Conservation (phyloP, 2,113 vertebrate species). For the Myotis davidii region DNA sequence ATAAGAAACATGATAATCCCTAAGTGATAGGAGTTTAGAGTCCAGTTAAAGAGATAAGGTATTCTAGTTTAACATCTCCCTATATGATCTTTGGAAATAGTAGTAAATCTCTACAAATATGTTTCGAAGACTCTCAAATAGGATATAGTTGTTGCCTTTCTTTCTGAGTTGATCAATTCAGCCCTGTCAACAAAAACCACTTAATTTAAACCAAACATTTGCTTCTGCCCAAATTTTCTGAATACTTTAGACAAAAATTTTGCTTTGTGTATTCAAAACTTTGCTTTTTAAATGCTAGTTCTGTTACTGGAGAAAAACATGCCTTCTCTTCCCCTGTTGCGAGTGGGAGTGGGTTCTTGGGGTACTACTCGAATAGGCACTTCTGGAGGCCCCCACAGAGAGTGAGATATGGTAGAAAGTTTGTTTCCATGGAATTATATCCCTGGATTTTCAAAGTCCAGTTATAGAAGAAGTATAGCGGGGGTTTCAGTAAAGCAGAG, state of each 20-base stretch:
- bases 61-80: not conserved
- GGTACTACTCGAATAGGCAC: not conserved
- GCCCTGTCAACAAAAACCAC: not conserved
- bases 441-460: not conserved
- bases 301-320: not conserved
- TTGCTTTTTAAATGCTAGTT: not conserved
- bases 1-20: not conserved
- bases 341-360: not conserved
- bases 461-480: not conserved
- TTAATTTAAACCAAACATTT: constrained; percentile 16
- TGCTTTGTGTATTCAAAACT: not conserved
- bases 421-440: not conserved
- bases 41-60: constrained; percentile 2
- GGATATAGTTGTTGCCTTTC: not conserved
- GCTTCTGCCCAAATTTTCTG: not conserved
- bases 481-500: not conserved
- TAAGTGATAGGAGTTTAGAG: not conserved
- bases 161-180: not conserved
- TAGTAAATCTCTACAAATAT: constrained; percentile 35
- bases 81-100: constrained; percentile 18
- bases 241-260: constrained; percentile 36
- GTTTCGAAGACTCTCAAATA: constrained; percentile 9
- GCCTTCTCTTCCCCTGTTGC: not conserved
- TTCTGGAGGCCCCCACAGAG: not conserved
- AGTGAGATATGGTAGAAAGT: not conserved